Conservation (phyloP, 2,888 invertebrate species). For the Gonocerus acuteangulatus region DNA sequence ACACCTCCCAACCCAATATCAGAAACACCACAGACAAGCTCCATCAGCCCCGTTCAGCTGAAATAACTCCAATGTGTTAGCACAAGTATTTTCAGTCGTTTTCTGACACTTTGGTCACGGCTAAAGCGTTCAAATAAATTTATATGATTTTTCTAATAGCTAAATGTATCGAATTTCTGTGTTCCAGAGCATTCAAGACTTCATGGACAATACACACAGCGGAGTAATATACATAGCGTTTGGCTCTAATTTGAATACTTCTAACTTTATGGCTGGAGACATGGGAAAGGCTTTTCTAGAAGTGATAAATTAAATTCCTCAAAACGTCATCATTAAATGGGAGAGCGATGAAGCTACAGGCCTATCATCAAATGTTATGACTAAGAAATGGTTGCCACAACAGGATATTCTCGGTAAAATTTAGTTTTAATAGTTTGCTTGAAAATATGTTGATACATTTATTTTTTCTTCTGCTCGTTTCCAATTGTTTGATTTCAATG, state of each 20-base stretch:
- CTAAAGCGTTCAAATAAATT: too few relatives aligned
- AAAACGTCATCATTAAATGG: conserved; percentile 77
- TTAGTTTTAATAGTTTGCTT: background rate
- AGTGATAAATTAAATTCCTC: conserved; percentile 66
- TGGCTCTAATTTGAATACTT: conserved; percentile 72
- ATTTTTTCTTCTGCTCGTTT: too few relatives aligned
- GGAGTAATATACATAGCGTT: conserved; percentile 81
- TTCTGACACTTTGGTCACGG: too few relatives aligned
- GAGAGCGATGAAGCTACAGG: conserved; percentile 63
- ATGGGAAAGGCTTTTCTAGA: conserved; percentile 60
- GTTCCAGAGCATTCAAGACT: conserved; percentile 60
- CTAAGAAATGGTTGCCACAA: conserved; percentile 61
- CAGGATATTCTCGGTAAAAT: conserved; percentile 44
- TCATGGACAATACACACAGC: conserved; percentile 51
- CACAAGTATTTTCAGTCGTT: too few relatives aligned
- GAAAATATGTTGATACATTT: too few relatives aligned
- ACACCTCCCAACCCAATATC: too few relatives aligned
- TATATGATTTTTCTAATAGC: too few relatives aligned
- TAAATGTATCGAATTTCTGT: too few relatives aligned
- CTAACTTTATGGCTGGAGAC: conserved; percentile 65
- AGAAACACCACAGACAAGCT: too few relatives aligned
- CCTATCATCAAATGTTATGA: conserved; percentile 65
- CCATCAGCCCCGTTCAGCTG: too few relatives aligned
- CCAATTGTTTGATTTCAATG: too few relatives aligned
- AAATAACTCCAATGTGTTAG: too few relatives aligned